A percentile compares a stretch with the other conserved stretches of the same genome.
These are phyloP conservation scores for Clamator glandarius DNA, from an alignment of 2,797 vertebrate species.

Conservation along the genomic window DNA sequence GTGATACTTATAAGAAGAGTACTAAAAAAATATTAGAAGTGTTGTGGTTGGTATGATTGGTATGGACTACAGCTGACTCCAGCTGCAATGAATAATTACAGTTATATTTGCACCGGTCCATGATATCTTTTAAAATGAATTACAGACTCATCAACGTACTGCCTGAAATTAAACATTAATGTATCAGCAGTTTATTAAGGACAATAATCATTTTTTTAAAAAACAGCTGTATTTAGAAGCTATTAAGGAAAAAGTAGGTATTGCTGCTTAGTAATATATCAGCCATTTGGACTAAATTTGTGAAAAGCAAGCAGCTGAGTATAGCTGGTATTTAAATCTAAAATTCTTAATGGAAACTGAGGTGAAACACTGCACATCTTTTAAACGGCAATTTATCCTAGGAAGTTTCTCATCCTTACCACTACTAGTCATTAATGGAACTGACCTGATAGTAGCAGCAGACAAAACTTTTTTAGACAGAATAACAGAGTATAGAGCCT, in stretches of 20 bases:
- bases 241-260: neutral
- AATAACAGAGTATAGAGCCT: neutral
- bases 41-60: neutral
- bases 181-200: slow-evolving; percentile 35
- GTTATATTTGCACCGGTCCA: neutral
- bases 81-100: neutral
- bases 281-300: neutral
- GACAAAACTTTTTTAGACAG: neutral
- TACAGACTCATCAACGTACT: neutral
- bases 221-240: neutral
- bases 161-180: slow-evolving; percentile 32
- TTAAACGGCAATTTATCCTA: neutral
- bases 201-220: neutral
- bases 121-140: slow-evolving; percentile 3
- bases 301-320: neutral
- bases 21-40: neutral
- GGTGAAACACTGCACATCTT: neutral
- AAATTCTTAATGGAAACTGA: neutral
- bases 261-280: neutral
- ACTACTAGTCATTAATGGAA: neutral
- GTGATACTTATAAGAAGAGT: neutral
- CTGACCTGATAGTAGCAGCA: neutral
- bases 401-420: neutral
- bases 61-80: neutral
- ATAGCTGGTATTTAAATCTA: neutral